Evolutionary conservation across 2,888 invertebrate genomes (phyloP), one percentile per base, ranked within the genome.

Genomic region (Acrocyrtus sp.): DNA sequence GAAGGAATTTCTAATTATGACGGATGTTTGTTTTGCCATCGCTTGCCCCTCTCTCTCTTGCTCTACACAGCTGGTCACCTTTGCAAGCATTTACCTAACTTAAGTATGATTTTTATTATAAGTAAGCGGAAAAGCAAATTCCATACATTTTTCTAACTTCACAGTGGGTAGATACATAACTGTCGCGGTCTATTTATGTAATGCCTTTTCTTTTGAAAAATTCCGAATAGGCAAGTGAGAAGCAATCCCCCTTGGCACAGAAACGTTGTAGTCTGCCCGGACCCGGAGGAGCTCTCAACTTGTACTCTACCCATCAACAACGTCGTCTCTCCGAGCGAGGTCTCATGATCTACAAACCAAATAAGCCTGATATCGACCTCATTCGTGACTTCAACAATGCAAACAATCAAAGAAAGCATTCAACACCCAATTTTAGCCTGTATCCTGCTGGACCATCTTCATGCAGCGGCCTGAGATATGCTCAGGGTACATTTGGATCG

Each of bases 311-410:
- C 17, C 80, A 80, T 54, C 80, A 80, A 67, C 79, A 80, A 50
- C 74, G 80, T 45, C 76, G 80, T 21, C 70, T 80, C 56, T 80
- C 80, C n/a, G 80, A 80, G 26, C 61, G 80, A 3, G 80, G 80
- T 10, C 74, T 80, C 24, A 74, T 80, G 77, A 76, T 78, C 48
- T 81, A 80, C 68, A 74, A 78, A 60, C 81, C 81, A 17, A 80
- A 75, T 51, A 81, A 80, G 63, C 81, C 81, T 24, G 81, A 81
- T 57, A 81, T 81, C 70, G 81, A 81, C 63, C 67, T 81, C 29
- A 79, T 81, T 67, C 75, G 79, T 24, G 81, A 81, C 66, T 81
- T 81, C 47, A 79, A 77, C 1, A 75, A 74, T 54, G 62, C 80
- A 1, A 75, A 75, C 61, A n/a, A n/a, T n/a, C 75, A 72, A 65